Conservation (phyloP, 2,797 vertebrate species). For the Cuculus canorus region DNA sequence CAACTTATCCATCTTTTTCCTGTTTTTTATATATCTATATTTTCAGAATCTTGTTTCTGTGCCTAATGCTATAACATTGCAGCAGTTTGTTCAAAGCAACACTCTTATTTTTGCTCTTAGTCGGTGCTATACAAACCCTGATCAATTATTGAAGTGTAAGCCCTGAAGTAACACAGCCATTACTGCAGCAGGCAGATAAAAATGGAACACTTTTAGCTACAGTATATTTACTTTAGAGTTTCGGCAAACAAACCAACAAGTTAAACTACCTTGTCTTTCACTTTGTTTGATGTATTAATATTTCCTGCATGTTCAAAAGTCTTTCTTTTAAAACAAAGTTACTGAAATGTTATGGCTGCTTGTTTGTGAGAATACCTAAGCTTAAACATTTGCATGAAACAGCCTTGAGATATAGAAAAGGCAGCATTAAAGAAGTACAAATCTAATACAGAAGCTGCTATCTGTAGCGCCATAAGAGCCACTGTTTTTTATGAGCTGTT, state of each 20-base stretch:
- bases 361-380: conserved; percentile 67
- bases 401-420: conserved; percentile 56
- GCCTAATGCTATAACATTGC: conserved; percentile 88
- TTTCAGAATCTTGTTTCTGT: conserved; percentile 83
- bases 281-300: conserved; percentile 74
- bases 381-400: conserved; percentile 68
- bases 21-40: conserved; percentile 86
- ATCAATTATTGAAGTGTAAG: conserved; percentile 94
- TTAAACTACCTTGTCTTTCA: conserved; percentile 81
- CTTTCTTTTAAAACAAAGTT: conserved; percentile 68
- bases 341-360: conserved; percentile 37
- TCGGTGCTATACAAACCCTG: conserved; percentile 91
- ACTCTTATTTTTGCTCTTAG: conserved; percentile 92
- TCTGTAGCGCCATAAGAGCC: conserved; percentile 67
- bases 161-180: conserved; percentile 88
- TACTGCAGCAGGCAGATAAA: conserved; percentile 85
- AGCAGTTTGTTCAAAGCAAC: conserved; percentile 90
- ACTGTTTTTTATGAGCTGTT: conserved; percentile 56
- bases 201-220: conserved; percentile 85
- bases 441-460: conserved; percentile 73
- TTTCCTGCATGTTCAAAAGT: conserved; percentile 72
- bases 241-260: conserved; percentile 83
- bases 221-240: conserved; percentile 85
- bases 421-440: conserved; percentile 59
- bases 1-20: conserved; percentile 86